These are phyloP conservation scores for Morinoia aosen DNA, from an alignment of 2,888 invertebrate genomes.

Conservation along the genomic window DNA sequence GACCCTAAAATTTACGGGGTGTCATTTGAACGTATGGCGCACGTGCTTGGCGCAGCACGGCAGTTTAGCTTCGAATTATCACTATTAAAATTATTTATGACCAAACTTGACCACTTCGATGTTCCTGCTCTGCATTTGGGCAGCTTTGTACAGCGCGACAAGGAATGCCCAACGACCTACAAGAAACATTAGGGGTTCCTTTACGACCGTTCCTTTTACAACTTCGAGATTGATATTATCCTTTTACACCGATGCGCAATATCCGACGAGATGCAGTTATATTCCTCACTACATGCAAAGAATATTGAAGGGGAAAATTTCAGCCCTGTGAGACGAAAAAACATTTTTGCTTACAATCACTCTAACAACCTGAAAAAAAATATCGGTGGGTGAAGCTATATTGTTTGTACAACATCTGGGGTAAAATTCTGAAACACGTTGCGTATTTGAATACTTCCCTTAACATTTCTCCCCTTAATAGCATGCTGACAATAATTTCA, in stretches of 20 bases:
- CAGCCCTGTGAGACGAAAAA: not conserved
- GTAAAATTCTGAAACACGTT: not conserved
- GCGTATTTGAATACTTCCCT: no score
- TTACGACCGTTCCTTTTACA: not conserved
- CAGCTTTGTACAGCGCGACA: not conserved
- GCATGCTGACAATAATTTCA: no score
- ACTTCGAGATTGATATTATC: not conserved
- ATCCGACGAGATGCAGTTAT: not conserved
- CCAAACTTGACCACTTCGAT: slow-evolving; percentile 43
- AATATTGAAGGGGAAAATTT: not conserved
- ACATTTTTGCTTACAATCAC: not conserved
- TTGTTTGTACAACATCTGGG: not conserved
- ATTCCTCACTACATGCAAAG: not conserved
- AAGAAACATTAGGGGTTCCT: not conserved
- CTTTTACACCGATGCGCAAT: not conserved
- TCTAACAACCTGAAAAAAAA: not conserved
- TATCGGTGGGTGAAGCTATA: not conserved
- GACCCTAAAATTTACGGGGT: not conserved
- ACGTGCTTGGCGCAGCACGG: not conserved
- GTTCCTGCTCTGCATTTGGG: slow-evolving; percentile 39
- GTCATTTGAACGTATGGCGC: not conserved
- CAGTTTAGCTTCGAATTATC: slow-evolving; percentile 43
- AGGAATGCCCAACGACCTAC: slow-evolving; percentile 4
- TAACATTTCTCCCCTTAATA: no score
- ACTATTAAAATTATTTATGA: slow-evolving; percentile 45